phyloP scores from a whole-genome alignment of 2,888 invertebrate species.

The Ochropleura plecta region DNA sequence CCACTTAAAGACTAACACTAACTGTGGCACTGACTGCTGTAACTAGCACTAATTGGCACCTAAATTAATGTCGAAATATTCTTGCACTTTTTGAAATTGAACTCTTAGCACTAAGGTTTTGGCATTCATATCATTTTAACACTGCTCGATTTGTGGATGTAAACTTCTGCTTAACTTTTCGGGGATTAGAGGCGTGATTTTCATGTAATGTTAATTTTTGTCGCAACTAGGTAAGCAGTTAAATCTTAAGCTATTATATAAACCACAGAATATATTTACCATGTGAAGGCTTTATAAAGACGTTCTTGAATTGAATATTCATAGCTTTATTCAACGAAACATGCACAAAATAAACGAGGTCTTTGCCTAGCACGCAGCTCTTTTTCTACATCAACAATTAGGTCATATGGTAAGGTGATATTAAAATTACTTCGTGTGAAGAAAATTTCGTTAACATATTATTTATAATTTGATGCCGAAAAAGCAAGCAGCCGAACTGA shows the following conservation, averaged over 20 bases:
- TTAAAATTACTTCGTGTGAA: constrained; percentile 3
- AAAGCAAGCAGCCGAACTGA: not conserved
- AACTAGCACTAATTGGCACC: not conserved
- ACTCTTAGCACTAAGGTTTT: not conserved
- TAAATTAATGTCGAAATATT: not conserved
- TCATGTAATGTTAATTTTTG: not conserved
- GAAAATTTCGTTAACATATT: not conserved
- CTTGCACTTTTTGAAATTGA: not conserved
- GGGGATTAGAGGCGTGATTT: too few relatives aligned
- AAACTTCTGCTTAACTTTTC: too few relatives aligned
- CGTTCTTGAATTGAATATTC: constrained; percentile 46
- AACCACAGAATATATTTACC: not conserved
- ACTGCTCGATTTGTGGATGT: too few relatives aligned
- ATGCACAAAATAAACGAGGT: constrained; percentile 48
- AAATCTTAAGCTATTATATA: not conserved
- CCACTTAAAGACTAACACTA: not conserved
- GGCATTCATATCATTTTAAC: not conserved
- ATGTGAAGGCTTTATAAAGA: constrained; percentile 25
- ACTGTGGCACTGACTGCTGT: not conserved
- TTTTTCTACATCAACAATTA: constrained; percentile 35
- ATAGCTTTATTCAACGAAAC: constrained; percentile 43
- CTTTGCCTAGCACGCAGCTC: constrained; percentile 37
- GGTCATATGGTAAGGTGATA: constrained; percentile 40
- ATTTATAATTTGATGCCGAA: not conserved
- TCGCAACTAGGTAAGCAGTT: not conserved